Evolutionary conservation across 1,140 invertebrate species (phyloP).

Genomic region (Pectinophora gossypiella): DNA sequence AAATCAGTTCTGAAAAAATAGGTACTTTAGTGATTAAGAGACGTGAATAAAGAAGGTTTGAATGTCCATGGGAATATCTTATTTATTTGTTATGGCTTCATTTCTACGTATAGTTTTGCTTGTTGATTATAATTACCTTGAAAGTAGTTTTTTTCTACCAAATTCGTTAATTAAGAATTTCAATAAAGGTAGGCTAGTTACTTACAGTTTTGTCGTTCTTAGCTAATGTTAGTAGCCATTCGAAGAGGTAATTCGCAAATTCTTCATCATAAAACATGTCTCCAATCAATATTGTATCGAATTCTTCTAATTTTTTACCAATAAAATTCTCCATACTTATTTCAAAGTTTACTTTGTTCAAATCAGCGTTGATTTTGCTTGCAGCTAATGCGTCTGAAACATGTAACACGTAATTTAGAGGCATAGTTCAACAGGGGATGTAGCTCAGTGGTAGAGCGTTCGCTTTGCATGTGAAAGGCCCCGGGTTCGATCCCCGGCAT

Average conservation of each 20-base stretch:
- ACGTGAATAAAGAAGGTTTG: too few relatives aligned
- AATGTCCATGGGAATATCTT: too few relatives aligned
- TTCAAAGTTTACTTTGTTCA: conserved; percentile 63
- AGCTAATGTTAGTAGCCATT: conserved; percentile 59
- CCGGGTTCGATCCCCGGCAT: conserved; percentile 91
- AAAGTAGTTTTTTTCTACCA: too few relatives aligned
- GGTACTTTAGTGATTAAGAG: too few relatives aligned
- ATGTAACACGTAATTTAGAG: conserved; percentile 34
- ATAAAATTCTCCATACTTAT: conserved; percentile 60
- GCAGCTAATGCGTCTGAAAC: conserved; percentile 62
- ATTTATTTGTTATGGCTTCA: too few relatives aligned
- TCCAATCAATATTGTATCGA: conserved; percentile 73
- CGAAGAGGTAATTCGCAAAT: conserved; percentile 58
- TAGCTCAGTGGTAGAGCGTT: conserved; percentile 90
- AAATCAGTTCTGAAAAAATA: too few relatives aligned
- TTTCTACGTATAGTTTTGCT: too few relatives aligned
- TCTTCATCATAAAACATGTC: conserved; percentile 78
- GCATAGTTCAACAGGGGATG: conserved; percentile 61
- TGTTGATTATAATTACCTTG: too few relatives aligned
- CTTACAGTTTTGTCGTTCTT: conserved; percentile 45
- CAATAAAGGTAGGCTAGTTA: too few relatives aligned
- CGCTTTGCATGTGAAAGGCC: conserved; percentile 96
- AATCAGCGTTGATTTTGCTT: conserved; percentile 64
- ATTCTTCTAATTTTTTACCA: conserved; percentile 38
- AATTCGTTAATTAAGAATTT: too few relatives aligned